Evolutionary conservation across 1,140 invertebrate genomes (phyloP).

Genomic region (Drosophila obscura): DNA sequence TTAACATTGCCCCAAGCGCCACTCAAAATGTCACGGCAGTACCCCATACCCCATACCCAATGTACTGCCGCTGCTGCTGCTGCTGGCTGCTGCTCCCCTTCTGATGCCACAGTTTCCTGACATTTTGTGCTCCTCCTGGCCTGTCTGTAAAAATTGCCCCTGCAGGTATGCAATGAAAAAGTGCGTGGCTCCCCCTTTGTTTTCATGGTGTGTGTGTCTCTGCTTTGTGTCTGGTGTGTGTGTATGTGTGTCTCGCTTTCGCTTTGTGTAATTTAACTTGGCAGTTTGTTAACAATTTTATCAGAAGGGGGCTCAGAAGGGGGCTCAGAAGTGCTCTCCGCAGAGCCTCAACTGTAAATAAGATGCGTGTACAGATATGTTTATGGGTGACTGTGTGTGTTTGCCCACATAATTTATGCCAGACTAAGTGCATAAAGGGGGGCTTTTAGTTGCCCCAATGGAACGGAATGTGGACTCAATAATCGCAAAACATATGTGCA

Average conservation of each 20-base stretch:
- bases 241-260: conserved; percentile 13
- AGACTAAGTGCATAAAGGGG: conserved; percentile 74
- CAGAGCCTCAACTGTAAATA: conserved; percentile 35
- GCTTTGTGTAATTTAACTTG: conserved; percentile 69
- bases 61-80: neutral
- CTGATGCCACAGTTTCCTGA: conserved; percentile 15
- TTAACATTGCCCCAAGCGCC: conserved; percentile 70
- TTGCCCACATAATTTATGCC: conserved; percentile 71
- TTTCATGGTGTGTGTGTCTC: conserved; percentile 4
- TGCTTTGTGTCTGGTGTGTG: neutral
- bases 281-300: conserved; percentile 77
- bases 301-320: conserved; percentile 40
- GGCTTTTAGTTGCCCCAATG: conserved; percentile 41
- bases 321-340: conserved; percentile 11
- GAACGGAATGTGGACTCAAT: conserved; percentile 55
- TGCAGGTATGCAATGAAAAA: conserved; percentile 78
- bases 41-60: neutral
- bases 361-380: conserved; percentile 28
- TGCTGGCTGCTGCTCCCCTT: neutral
- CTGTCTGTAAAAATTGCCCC: conserved; percentile 52
- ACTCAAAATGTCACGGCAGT: conserved; percentile 58
- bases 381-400: conserved; percentile 16
- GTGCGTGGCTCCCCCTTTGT: conserved; percentile 50
- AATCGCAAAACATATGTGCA: conserved; percentile 54
- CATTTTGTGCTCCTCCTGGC: conserved; percentile 18